These are phyloP conservation scores for Sorex araneus DNA, from an alignment of 2,113 vertebrate species.

Conservation along the genomic window DNA sequence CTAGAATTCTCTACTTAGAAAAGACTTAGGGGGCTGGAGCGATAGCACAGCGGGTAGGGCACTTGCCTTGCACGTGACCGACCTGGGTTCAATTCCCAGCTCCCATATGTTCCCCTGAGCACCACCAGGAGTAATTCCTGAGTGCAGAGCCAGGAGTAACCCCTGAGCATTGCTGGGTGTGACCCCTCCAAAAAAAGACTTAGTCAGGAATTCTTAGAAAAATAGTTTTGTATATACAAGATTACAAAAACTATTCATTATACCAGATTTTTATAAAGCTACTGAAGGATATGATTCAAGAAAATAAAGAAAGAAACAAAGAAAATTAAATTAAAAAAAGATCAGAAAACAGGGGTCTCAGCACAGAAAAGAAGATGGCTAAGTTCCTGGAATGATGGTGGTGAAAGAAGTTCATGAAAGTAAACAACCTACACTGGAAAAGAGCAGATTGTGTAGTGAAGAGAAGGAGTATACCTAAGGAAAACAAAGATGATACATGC, in stretches of 20 bases:
- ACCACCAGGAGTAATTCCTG: too few relatives aligned
- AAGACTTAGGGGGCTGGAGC: too few relatives aligned
- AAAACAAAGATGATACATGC: background rate
- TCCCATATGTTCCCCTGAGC: too few relatives aligned
- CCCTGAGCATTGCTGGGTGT: too few relatives aligned
- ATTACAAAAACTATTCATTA: background rate
- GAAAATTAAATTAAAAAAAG: background rate
- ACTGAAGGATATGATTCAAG: background rate
- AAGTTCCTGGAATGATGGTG: background rate
- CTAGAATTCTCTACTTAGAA: background rate
- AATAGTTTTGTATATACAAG: background rate
- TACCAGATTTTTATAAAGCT: background rate
- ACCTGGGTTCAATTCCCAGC: too few relatives aligned
- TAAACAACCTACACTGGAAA: background rate
- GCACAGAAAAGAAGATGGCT: background rate
- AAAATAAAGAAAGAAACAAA: background rate
- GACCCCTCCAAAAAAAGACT: too few relatives aligned
- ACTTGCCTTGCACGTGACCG: too few relatives aligned
- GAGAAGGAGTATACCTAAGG: too few relatives aligned
- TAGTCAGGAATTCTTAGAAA: too few relatives aligned
- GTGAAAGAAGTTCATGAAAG: background rate
- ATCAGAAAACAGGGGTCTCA: background rate
- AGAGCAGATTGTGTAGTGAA: background rate
- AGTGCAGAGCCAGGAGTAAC: too few relatives aligned
- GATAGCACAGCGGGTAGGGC: too few relatives aligned